Conservation (phyloP, 2,113 vertebrate species). For the Paedocypris sp. region DNA sequence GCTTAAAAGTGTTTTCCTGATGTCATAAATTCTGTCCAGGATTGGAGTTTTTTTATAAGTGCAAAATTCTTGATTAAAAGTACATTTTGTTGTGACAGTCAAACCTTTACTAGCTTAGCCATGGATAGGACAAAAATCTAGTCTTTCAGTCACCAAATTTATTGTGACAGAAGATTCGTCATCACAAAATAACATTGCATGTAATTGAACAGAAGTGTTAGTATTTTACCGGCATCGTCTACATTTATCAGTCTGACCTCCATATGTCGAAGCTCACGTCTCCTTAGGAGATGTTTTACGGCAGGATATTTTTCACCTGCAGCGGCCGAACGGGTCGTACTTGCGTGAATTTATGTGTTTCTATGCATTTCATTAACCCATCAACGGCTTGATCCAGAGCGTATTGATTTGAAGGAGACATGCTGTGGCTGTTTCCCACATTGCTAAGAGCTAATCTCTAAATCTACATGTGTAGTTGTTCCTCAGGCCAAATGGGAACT, state of each 20-base stretch:
- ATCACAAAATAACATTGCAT: not conserved
- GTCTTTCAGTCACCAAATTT: too few relatives aligned
- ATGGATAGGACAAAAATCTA: too few relatives aligned
- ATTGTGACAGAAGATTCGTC: too few relatives aligned
- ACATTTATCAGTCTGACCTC: slow-evolving; percentile 23
- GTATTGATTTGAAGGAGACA: not conserved
- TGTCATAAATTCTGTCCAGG: too few relatives aligned
- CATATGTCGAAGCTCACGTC: not conserved
- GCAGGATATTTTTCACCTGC: not conserved
- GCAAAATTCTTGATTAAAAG: too few relatives aligned
- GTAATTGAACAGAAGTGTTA: not conserved
- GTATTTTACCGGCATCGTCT: not conserved
- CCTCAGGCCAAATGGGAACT: not conserved
- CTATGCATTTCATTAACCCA: slow-evolving; percentile 5
- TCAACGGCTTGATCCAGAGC: not conserved
- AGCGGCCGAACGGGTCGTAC: not conserved
- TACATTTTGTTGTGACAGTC: too few relatives aligned
- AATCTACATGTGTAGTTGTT: slow-evolving; percentile 21
- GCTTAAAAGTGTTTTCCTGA: too few relatives aligned
- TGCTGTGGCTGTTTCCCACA: not conserved
- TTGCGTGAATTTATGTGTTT: not conserved
- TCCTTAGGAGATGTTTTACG: not conserved
- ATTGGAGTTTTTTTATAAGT: too few relatives aligned
- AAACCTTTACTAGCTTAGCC: too few relatives aligned
- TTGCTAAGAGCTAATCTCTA: slow-evolving; percentile 12